Percentiles rank a stretch among this genome's conserved stretches.
phyloP scores from a whole-genome alignment of 2,113 vertebrate genomes.

The Phasianus colchicus region DNA sequence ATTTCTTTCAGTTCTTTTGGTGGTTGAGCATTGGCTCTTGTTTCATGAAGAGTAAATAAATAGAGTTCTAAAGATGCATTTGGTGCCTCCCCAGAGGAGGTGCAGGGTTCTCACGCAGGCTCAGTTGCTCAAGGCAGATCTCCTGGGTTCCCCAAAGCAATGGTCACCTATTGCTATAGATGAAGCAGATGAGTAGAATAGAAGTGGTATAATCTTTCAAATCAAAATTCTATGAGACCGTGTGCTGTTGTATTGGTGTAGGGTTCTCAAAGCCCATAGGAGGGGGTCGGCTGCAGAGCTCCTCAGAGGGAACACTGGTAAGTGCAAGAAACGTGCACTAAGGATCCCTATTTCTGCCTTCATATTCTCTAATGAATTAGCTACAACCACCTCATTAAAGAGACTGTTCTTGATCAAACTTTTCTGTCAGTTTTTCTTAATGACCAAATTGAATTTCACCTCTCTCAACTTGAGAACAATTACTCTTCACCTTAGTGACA shows the following conservation, averaged over 20 bases:
- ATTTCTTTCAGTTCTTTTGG: slow-evolving; percentile 2
- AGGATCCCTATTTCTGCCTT: background rate
- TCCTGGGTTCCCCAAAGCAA: background rate
- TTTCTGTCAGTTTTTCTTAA: slow-evolving; percentile 46
- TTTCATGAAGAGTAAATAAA: slow-evolving; percentile 33
- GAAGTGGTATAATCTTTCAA: background rate
- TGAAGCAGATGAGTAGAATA: background rate
- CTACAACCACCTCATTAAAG: slow-evolving; percentile 1
- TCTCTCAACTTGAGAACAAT: background rate
- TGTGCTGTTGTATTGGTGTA: background rate
- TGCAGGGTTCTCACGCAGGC: background rate
- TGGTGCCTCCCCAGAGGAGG: background rate
- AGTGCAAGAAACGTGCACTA: background rate
- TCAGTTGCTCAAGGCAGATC: background rate
- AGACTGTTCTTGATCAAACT: slow-evolving; percentile 14
- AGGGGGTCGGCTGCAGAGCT: background rate
- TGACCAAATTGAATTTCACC: slow-evolving; percentile 20
- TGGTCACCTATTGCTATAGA: background rate
- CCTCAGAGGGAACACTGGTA: background rate
- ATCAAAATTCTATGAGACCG: background rate
- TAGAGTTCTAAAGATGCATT: slow-evolving; percentile 1
- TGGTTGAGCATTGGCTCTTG: background rate
- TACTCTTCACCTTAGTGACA: slow-evolving; percentile 9
- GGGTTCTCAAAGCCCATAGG: background rate
- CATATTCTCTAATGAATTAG: background rate